phyloP scores from a whole-genome alignment of 2,797 vertebrate species.

The Chiroxiphia lanceolata region DNA sequence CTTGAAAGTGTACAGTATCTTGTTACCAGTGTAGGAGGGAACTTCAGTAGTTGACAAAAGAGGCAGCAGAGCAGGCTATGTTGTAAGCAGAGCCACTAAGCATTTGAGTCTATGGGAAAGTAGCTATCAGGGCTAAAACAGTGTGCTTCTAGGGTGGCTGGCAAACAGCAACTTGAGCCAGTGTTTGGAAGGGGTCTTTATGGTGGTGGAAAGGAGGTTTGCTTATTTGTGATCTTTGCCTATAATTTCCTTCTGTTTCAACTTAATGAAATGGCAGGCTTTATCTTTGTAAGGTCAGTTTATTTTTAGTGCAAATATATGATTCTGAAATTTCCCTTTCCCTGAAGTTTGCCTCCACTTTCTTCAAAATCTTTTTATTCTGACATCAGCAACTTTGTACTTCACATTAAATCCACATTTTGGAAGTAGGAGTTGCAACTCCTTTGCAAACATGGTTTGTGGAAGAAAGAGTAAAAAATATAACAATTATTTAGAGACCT shows the following conservation, averaged over 20 bases:
- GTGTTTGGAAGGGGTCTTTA: background rate
- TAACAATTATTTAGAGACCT: background rate
- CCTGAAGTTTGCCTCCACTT: background rate
- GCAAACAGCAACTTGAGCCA: slow-evolving; percentile 20
- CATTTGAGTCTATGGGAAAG: slow-evolving; percentile 23
- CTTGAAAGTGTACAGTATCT: slow-evolving; percentile 59
- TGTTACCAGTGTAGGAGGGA: slow-evolving; percentile 66
- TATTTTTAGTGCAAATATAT: background rate
- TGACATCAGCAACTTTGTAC: background rate
- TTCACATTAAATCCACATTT: background rate
- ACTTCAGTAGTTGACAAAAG: slow-evolving; percentile 73
- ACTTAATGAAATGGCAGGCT: background rate
- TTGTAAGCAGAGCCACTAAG: slow-evolving; percentile 27
- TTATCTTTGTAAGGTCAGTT: slow-evolving; percentile 55
- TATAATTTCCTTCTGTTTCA: slow-evolving; percentile 34
- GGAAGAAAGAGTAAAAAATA: background rate
- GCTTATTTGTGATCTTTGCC: background rate
- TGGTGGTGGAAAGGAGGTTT: background rate
- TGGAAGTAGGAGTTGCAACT: background rate
- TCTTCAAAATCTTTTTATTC: background rate
- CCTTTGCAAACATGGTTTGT: background rate
- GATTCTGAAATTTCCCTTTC: background rate
- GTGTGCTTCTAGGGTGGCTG: slow-evolving; percentile 59
- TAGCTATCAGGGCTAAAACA: slow-evolving; percentile 37
- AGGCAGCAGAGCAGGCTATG: slow-evolving; percentile 56